phyloP scores from a whole-genome alignment of 2,113 vertebrate species.

The Actinemys pallida region DNA sequence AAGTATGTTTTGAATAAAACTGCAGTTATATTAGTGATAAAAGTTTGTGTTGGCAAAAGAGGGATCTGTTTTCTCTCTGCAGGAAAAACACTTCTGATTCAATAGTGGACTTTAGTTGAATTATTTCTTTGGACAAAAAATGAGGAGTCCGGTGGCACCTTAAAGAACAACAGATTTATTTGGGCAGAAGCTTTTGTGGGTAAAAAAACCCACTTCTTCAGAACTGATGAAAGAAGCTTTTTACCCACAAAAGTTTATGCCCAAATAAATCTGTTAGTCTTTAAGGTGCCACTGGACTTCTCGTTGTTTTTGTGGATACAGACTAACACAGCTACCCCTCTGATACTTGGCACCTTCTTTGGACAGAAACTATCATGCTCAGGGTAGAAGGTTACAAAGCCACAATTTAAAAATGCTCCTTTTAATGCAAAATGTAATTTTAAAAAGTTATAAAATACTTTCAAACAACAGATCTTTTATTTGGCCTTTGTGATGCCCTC shows the following conservation, averaged over 20 bases:
- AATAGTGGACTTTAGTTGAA: neutral
- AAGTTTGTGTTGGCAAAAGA: fast-evolving
- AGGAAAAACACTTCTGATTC: neutral
- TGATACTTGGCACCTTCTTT: neutral
- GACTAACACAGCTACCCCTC: no score
- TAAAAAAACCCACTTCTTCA: no score
- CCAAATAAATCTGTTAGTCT: no score
- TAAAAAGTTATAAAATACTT: constrained; percentile 31
- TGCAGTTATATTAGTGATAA: neutral
- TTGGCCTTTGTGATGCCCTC: constrained; percentile 1
- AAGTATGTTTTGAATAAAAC: neutral
- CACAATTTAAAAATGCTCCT: neutral
- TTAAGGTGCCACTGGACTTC: no score
- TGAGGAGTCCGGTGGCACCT: no score
- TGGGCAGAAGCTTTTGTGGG: no score
- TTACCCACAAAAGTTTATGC: no score
- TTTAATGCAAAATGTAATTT: neutral
- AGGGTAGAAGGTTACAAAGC: constrained; percentile 1
- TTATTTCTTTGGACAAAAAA: neutral
- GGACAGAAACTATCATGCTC: neutral
- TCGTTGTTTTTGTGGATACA: no score
- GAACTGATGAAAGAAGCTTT: no score
- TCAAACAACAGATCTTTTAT: constrained; percentile 50
- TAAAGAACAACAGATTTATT: no score
- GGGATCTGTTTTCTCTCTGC: neutral